phyloP scores from a whole-genome alignment of 2,113 vertebrate species.

The Telmatochromis sp. region DNA sequence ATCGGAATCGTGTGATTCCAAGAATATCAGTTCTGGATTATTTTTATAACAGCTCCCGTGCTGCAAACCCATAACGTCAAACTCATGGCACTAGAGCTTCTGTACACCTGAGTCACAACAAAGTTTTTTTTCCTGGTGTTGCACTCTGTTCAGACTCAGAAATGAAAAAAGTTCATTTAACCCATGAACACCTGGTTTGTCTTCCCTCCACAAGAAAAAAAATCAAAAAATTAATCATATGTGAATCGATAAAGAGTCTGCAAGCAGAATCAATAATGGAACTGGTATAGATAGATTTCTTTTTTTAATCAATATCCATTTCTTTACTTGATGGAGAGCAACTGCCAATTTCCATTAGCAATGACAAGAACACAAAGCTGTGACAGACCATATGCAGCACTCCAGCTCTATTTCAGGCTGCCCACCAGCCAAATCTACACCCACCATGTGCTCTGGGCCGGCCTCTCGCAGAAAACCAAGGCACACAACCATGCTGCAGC shows the following conservation, averaged over 20 bases:
- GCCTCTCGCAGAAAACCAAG: constrained; percentile 19
- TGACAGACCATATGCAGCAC: constrained; percentile 37
- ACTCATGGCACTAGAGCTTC: background rate
- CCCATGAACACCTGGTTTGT: fast-evolving
- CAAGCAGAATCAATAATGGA: background rate
- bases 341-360: constrained; percentile 12
- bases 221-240: background rate
- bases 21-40: background rate
- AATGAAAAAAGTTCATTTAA: background rate
- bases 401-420: constrained; percentile 40
- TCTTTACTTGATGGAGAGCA: background rate
- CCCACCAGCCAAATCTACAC: constrained; percentile 43
- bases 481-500: constrained; percentile 15
- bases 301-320: background rate
- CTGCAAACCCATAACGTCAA: background rate
- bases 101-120: background rate
- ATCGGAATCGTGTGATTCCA: background rate
- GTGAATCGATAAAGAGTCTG: background rate
- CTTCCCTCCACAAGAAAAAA: background rate
- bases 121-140: background rate
- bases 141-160: background rate
- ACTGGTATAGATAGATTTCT: background rate
- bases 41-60: background rate
- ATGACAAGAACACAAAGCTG: constrained; percentile 7
- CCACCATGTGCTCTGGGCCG: constrained; percentile 41